These are phyloP conservation scores for Neuroterus valhalla DNA, from an alignment of 1,140 invertebrate species.

Conservation along the genomic window DNA sequence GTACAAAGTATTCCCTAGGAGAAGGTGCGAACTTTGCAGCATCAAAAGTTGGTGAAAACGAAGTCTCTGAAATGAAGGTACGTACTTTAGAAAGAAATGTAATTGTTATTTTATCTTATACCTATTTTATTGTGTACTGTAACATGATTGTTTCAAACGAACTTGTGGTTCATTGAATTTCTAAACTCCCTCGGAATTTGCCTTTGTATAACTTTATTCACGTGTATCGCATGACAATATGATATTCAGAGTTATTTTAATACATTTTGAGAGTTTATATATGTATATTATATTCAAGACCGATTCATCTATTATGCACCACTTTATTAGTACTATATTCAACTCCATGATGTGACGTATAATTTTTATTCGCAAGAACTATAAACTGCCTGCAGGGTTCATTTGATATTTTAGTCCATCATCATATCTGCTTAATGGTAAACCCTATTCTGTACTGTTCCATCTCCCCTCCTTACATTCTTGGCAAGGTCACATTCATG, in stretches of 20 bases:
- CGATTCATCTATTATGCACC: neutral
- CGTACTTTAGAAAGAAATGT: constrained; percentile 49
- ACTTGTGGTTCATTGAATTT: constrained; percentile 28
- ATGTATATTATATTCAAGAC: neutral
- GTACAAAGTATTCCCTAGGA: constrained; percentile 68
- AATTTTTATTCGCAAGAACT: neutral
- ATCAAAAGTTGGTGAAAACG: constrained; percentile 66
- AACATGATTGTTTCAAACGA: constrained; percentile 11
- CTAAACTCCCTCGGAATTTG: constrained; percentile 3
- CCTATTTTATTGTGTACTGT: neutral
- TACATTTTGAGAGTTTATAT: constrained; percentile 24
- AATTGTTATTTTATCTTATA: neutral
- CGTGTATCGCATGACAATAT: constrained; percentile 15
- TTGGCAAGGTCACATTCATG: constrained; percentile 71
- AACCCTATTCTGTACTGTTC: constrained; percentile 51
- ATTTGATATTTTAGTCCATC: constrained; percentile 28
- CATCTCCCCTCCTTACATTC: constrained; percentile 65
- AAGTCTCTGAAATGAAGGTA: constrained; percentile 71
- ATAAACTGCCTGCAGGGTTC: neutral
- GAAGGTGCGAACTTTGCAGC: constrained; percentile 68
- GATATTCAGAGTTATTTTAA: constrained; percentile 19
- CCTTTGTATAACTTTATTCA: neutral
- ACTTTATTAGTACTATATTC: neutral
- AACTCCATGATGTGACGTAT: neutral
- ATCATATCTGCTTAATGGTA: constrained; percentile 41